Evolutionary conservation across 2,888 invertebrate genomes (phyloP).

Genomic region (Blastobasis adustella): DNA sequence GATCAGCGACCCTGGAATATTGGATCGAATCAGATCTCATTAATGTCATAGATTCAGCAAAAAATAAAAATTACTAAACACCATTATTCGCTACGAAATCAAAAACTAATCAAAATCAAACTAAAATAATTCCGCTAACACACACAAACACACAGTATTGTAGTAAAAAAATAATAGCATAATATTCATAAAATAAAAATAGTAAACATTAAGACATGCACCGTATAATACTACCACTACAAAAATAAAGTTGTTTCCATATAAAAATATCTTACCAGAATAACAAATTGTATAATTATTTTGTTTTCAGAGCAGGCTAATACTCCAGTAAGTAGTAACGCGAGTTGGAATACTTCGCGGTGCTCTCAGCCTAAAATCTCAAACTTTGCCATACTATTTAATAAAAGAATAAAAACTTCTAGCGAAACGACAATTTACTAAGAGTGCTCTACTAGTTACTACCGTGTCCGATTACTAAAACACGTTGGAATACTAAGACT

Average conservation of each 20-base stretch:
- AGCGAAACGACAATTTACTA: conserved; percentile 65
- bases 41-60: conserved; percentile 75
- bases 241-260: conserved; percentile 67
- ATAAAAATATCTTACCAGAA: conserved; percentile 71
- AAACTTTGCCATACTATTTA: conserved; percentile 29
- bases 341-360: conserved; percentile 24
- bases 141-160: conserved; percentile 71
- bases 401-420: conserved; percentile 52
- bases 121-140: conserved; percentile 73
- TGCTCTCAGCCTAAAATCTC: conserved; percentile 52
- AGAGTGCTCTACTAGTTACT: conserved; percentile 69
- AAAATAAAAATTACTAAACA: conserved; percentile 59
- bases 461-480: conserved; percentile 56
- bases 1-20: conserved; percentile 32
- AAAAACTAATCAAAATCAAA: conserved; percentile 65
- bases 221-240: conserved; percentile 67
- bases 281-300: conserved; percentile 69
- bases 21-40: conserved; percentile 73
- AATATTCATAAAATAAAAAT: conserved; percentile 63
- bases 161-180: conserved; percentile 59
- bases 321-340: conserved; percentile 57
- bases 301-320: conserved; percentile 64
- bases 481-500: conserved; percentile 55
- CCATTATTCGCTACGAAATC: conserved; percentile 67
- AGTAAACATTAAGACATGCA: conserved; percentile 68